Evolutionary conservation across 2,888 invertebrate genomes (phyloP).

Genomic region (Aquatica leii): DNA sequence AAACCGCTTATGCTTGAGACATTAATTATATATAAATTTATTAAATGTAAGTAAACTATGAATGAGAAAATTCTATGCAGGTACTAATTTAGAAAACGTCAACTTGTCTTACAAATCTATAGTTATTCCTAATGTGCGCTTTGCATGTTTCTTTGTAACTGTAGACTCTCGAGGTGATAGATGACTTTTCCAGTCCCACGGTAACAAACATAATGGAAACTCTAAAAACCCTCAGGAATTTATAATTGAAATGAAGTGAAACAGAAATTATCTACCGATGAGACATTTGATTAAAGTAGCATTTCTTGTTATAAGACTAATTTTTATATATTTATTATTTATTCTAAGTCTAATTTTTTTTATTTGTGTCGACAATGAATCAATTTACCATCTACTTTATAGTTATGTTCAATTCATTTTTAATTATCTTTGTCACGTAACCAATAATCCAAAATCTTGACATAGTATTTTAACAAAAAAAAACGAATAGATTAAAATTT

Average conservation of each 20-base stretch:
- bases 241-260: conserved; percentile 40
- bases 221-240: conserved; percentile 33
- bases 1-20: conserved; percentile 22
- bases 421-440: no score
- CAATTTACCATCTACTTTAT: no score
- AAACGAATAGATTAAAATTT: no score
- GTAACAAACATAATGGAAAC: conserved; percentile 40
- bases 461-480: no score
- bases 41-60: conserved; percentile 7
- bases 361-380: no score
- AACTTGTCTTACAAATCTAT: conserved; percentile 25
- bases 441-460: no score
- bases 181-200: conserved; percentile 44
- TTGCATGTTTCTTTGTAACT: conserved; percentile 42
- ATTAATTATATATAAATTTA: conserved; percentile 24
- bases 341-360: no score
- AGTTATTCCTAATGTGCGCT: conserved; percentile 45
- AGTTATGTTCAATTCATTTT: no score
- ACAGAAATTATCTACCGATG: conserved; percentile 30
- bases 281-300: conserved; percentile 30
- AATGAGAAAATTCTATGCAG: conserved; percentile 24
- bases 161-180: conserved; percentile 40
- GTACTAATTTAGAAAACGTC: conserved; percentile 9
- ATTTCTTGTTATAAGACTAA: no score
- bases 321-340: no score